Evolutionary conservation across 2,888 invertebrate species (phyloP).

Genomic region (Drosophila melanosoma): DNA sequence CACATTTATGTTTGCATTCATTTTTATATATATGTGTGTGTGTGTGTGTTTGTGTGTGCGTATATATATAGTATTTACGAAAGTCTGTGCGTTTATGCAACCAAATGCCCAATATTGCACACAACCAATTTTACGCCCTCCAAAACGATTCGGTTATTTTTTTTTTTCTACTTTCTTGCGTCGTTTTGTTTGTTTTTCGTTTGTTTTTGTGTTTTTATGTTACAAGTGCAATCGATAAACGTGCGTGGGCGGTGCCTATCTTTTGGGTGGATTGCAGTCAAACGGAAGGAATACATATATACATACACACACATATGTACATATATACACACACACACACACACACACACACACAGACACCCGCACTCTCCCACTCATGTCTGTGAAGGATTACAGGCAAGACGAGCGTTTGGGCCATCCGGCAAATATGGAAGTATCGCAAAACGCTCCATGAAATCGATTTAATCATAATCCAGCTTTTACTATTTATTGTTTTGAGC

Average conservation of each 20-base stretch:
- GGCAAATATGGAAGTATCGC: constrained; percentile 46
- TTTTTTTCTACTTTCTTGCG: constrained; percentile 52
- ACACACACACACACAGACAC: constrained; percentile 17
- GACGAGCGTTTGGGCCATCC: constrained; percentile 34
- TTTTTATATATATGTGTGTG: neutral
- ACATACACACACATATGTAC: constrained; percentile 1
- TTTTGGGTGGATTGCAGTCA: constrained; percentile 66
- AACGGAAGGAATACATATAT: constrained; percentile 34
- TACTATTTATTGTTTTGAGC: constrained; percentile 81
- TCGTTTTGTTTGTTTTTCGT: constrained; percentile 21
- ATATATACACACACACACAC: constrained; percentile 15
- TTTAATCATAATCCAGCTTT: constrained; percentile 81
- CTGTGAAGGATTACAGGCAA: constrained; percentile 50
- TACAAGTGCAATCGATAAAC: constrained; percentile 67
- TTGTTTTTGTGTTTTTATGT: constrained; percentile 23
- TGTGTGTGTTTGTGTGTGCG: neutral
- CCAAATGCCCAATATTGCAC: neutral
- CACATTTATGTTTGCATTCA: constrained; percentile 64
- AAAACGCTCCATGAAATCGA: constrained; percentile 74
- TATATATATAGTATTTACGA: neutral
- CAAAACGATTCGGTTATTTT: constrained; percentile 28
- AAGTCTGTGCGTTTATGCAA: constrained; percentile 24
- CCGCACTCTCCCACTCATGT: constrained; percentile 1
- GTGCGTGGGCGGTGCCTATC: constrained; percentile 68
- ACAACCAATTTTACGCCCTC: neutral